Evolutionary conservation across 2,797 vertebrate genomes (phyloP).

Genomic region (Phoeniculus purpureus): DNA sequence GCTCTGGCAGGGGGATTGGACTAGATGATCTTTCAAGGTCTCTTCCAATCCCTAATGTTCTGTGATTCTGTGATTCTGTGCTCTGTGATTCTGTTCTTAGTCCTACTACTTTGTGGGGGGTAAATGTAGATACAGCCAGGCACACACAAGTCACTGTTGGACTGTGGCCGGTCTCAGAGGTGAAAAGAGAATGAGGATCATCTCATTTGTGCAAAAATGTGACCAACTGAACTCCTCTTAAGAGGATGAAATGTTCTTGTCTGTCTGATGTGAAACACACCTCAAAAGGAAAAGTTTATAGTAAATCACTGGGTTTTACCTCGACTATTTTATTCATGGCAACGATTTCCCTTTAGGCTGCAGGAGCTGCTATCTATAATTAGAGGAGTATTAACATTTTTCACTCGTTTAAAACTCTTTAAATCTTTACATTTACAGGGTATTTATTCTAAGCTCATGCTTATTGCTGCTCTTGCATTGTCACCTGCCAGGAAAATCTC

Average conservation of each 20-base stretch:
- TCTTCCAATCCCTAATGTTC: too few species aligned
- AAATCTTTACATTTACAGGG: neutral
- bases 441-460: neutral
- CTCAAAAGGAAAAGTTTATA: neutral
- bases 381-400: neutral
- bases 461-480: neutral
- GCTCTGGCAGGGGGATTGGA: too few species aligned
- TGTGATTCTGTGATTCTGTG: too few species aligned
- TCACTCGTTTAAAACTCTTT: neutral
- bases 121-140: neutral
- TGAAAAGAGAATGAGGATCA: neutral
- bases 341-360: neutral
- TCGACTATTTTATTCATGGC: neutral
- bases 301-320: neutral
- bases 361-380: neutral
- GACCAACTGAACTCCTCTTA: neutral
- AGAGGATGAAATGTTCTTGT: neutral
- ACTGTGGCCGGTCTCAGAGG: neutral
- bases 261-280: neutral
- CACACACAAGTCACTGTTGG: neutral
- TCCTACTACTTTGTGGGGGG: neutral
- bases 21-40: too few species aligned
- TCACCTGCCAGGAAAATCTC: constrained; percentile 23
- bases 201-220: neutral
- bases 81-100: neutral